These are phyloP conservation scores for Alsophila aescularia DNA, from an alignment of 2,888 invertebrate species.

Conservation along the genomic window DNA sequence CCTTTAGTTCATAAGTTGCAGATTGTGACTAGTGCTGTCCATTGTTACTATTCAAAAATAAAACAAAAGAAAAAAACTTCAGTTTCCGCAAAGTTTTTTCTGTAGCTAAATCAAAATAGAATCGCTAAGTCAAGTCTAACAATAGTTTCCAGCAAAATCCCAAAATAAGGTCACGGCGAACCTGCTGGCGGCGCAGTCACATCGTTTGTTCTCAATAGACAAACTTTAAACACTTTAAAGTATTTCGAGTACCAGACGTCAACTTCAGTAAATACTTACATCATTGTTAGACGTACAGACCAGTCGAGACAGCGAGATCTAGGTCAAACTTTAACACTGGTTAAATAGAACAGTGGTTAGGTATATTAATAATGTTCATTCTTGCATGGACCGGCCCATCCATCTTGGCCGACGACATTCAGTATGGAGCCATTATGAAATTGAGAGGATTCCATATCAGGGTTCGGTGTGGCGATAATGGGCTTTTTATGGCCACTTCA, in stretches of 20 bases:
- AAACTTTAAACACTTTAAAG: constrained; percentile 7
- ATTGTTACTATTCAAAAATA: too few relatives aligned
- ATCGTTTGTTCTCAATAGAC: constrained; percentile 4
- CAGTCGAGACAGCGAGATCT: constrained; percentile 46
- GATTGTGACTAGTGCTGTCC: too few relatives aligned
- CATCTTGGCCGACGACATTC: constrained; percentile 47
- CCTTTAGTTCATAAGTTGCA: too few relatives aligned
- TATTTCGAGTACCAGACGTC: constrained; percentile 11
- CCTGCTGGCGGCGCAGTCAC: background rate
- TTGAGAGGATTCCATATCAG: constrained; percentile 61
- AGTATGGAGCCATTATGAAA: constrained; percentile 61
- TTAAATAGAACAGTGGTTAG: constrained; percentile 43
- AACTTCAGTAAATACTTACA: constrained; percentile 30
- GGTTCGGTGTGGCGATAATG: constrained; percentile 48
- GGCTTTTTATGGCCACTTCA: constrained; percentile 60
- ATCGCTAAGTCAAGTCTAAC: background rate
- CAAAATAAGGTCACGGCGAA: background rate
- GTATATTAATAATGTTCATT: constrained; percentile 50
- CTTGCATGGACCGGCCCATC: constrained; percentile 39
- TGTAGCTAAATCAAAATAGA: background rate
- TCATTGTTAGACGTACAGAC: constrained; percentile 41
- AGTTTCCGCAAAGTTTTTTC: background rate
- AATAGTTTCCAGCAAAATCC: background rate
- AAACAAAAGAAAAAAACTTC: too few relatives aligned
- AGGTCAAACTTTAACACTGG: constrained; percentile 47